Evolutionary conservation across 1,140 invertebrate genomes (phyloP), one percentile per base, ranked within the genome.

Genomic region (Ganaspis sp.): DNA sequence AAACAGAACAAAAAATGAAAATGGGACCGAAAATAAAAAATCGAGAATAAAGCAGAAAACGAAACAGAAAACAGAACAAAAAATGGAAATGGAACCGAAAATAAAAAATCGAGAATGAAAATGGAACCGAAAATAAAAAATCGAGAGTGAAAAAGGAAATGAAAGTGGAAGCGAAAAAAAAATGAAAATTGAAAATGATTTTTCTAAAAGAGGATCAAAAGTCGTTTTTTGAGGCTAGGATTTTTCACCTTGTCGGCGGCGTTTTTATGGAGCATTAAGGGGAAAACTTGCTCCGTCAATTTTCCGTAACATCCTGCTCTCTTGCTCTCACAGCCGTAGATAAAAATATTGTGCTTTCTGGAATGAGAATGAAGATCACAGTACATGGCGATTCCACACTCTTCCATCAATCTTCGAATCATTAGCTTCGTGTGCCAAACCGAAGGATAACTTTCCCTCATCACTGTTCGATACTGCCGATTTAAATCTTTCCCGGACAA

Each of bases 291-390:
- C 89, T 98, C 97, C 40, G 95, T 94, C 19, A 98, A 91, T 87
- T 93, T 94, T 84, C 94, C 95, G n/a, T 96, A 95, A 45, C 94
- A 93, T 83, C 94, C 94, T 9, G 83, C 78, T 83, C 95, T 92
- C 84, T 95, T 93, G 90, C 95, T 97, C 92, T 98, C 97, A 92
- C 98, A 99, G 80, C 98, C 98, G 90, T 98, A 99, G 81, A 98
- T 95, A 88, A 99, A 99, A 83, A 99, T 95, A 90, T 99, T 99
- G 89, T 98, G 96, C 87, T 96, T 96, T 73, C 97, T 92, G 5
- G 97, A 99, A 92, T 99, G 98, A 45, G 97, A 97, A 90, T 99
- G 98, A 81, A 98, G 93, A 92, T 99, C 98, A 89, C 98, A 98
- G 87, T 97, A 99, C 92, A 99, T 95, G 75, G 96, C 95, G 23